Evolutionary conservation across 2,888 invertebrate species (phyloP).

Genomic region (Cryptophagus acutangulus): DNA sequence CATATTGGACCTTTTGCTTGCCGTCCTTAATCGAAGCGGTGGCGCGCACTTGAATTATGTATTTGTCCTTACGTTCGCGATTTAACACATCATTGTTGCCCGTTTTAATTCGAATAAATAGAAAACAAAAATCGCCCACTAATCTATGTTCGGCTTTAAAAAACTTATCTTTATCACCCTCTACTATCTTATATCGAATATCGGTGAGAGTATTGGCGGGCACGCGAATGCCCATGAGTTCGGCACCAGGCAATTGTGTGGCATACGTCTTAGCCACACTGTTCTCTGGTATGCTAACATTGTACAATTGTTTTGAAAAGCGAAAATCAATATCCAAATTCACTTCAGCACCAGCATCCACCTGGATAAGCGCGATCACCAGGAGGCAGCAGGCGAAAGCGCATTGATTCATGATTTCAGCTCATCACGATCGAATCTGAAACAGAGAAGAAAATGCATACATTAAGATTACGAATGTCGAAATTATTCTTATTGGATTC

Average conservation of each 20-base stretch:
- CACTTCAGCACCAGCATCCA: conserved; percentile 28
- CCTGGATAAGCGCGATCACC: conserved; percentile 39
- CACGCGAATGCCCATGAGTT: conserved; percentile 74
- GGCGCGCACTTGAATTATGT: conserved; percentile 73
- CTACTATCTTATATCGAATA: conserved; percentile 80
- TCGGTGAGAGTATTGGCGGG: conserved; percentile 47
- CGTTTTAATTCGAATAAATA: conserved; percentile 82
- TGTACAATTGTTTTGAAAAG: conserved; percentile 73
- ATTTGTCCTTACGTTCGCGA: conserved; percentile 83
- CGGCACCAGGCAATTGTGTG: conserved; percentile 62
- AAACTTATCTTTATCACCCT: conserved; percentile 83
- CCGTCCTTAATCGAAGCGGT: conserved; percentile 57
- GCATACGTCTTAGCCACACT: conserved; percentile 85
- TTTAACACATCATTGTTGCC: conserved; percentile 85
- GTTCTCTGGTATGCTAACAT: conserved; percentile 89
- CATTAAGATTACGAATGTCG: conserved; percentile 2
- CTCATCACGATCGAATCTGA: conserved; percentile 43
- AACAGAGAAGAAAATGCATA: conserved; percentile 27
- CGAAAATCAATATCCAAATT: conserved; percentile 50
- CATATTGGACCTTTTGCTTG: conserved; percentile 57
- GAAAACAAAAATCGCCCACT: conserved; percentile 93
- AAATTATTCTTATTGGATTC: too few relatives aligned
- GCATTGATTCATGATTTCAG: conserved; percentile 43
- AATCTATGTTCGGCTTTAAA: conserved; percentile 87
- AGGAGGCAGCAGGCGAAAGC: conserved; percentile 43